Evolutionary conservation across 2,113 vertebrate genomes (phyloP).

Genomic region (Barbus barbus): DNA sequence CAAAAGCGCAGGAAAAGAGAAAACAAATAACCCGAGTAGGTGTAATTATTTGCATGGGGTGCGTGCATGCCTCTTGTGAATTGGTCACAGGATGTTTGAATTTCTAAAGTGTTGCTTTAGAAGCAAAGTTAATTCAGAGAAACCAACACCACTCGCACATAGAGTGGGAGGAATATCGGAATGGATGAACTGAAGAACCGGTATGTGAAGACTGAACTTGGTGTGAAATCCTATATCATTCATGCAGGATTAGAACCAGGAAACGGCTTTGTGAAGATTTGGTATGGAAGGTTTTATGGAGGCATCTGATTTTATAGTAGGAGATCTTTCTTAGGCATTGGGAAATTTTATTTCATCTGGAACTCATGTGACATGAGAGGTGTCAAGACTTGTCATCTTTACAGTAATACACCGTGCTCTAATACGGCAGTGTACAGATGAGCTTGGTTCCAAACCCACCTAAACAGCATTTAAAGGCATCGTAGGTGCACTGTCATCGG

Average conservation of each 20-base stretch:
- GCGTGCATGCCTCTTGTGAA: slow-evolving; percentile 7
- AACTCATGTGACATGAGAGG: background rate
- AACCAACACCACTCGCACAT: background rate
- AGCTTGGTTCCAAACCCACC: background rate
- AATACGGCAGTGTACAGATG: background rate
- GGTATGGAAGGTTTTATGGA: background rate
- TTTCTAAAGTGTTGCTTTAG: slow-evolving; percentile 21
- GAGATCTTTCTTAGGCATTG: background rate
- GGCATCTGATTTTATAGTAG: background rate
- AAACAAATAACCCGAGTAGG: slow-evolving; percentile 54
- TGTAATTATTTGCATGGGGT: slow-evolving; percentile 63
- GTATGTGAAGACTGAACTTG: slow-evolving; percentile 16
- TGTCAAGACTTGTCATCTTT: slow-evolving; percentile 7
- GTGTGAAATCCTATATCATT: slow-evolving; percentile 15
- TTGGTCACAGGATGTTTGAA: slow-evolving; percentile 13
- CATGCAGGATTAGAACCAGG: slow-evolving; percentile 11
- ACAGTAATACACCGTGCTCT: background rate
- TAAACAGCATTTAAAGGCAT: background rate
- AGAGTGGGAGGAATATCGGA: background rate
- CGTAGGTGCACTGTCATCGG: background rate
- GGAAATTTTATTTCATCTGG: background rate
- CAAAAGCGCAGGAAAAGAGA: slow-evolving; percentile 25
- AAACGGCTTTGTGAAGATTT: slow-evolving; percentile 4
- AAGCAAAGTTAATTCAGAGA: slow-evolving; percentile 24
- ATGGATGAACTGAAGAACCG: slow-evolving; percentile 2